Conservation (phyloP, 2,113 vertebrate genomes). For the Cettia cetti region DNA sequence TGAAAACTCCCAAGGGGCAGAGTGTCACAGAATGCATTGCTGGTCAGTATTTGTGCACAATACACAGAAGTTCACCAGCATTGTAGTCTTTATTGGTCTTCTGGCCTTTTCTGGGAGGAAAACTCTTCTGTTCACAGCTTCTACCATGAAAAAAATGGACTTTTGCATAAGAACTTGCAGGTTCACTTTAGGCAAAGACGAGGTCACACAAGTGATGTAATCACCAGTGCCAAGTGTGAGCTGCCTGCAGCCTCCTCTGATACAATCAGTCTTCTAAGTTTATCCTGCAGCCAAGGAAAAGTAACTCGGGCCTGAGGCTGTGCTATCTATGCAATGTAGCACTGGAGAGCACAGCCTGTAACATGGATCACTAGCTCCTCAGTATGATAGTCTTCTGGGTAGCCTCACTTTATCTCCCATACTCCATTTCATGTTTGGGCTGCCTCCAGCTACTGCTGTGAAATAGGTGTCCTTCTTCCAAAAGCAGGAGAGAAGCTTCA, state of each 20-base stretch:
- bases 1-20: background rate
- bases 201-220: background rate
- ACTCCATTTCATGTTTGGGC: background rate
- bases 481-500: background rate
- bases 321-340: background rate
- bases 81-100: background rate
- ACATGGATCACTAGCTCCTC: background rate
- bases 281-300: background rate
- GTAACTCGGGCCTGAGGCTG: background rate
- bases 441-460: background rate
- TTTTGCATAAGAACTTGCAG: background rate
- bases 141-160: fast-evolving
- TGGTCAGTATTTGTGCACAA: background rate
- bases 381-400: background rate
- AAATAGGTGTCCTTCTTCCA: background rate
- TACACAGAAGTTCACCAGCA: fast-evolving
- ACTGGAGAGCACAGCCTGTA: background rate
- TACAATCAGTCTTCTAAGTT: background rate
- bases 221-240: background rate
- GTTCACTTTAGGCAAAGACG: background rate
- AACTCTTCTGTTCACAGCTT: background rate
- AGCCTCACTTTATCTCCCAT: background rate
- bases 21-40: background rate
- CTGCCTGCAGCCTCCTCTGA: background rate
- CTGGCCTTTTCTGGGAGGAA: background rate